A percentile compares a stretch with the other conserved stretches of the same genome.
Conservation (phyloP, 2,888 invertebrate species). For the Pterobdella sp. region DNA sequence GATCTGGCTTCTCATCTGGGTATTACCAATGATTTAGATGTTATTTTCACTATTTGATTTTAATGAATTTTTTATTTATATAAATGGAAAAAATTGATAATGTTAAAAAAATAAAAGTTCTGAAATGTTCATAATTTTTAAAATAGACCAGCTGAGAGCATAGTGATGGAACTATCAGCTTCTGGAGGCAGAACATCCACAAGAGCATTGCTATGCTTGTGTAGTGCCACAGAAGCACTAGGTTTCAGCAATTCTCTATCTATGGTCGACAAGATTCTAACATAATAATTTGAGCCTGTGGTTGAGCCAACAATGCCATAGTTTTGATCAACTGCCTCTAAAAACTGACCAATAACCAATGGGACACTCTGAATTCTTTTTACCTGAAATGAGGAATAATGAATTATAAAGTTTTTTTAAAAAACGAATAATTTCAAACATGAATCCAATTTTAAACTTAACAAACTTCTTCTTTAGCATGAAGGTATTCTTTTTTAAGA, state of each 20-base stretch:
- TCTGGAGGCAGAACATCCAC: conserved; percentile 98
- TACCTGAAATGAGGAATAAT: conserved; percentile 48
- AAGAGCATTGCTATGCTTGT: conserved; percentile 98
- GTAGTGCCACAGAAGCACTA: conserved; percentile 92
- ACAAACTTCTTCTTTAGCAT: conserved; percentile 84
- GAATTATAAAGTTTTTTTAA: not conserved
- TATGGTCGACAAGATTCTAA: conserved; percentile 92
- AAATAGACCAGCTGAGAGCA: conserved; percentile 75
- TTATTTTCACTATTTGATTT: not conserved
- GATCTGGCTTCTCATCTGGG: conserved; percentile 91
- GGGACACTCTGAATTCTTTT: conserved; percentile 98
- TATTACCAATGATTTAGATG: not conserved
- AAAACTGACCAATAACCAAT: conserved; percentile 93
- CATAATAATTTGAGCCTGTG: conserved; percentile 98
- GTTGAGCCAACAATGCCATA: conserved; percentile 98
- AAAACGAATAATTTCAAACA: not conserved
- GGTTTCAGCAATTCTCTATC: conserved; percentile 94
- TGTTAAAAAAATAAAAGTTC: too few relatives aligned
- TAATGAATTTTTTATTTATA: not conserved
- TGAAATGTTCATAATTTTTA: too few relatives aligned
- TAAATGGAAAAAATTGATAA: not conserved
- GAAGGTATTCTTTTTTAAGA: conserved; percentile 93
- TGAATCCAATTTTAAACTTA: not conserved
- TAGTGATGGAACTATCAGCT: conserved; percentile 96
- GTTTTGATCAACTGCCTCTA: conserved; percentile 98